Evolutionary conservation across 2,113 vertebrate species (phyloP).

Genomic region (Cottus gobio): DNA sequence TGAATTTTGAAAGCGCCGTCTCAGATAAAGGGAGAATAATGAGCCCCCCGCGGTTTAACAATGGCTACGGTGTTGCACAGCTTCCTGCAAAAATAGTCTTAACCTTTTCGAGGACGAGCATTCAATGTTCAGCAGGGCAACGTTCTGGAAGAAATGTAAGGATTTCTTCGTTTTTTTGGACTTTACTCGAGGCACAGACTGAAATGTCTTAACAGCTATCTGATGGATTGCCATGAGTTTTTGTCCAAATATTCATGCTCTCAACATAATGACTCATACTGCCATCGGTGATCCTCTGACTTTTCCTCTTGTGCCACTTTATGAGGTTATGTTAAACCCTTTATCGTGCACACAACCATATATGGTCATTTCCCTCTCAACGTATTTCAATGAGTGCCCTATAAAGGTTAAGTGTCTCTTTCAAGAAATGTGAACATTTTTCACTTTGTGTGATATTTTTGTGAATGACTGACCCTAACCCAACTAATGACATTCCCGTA

Average conservation of each 20-base stretch:
- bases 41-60: neutral
- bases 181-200: neutral
- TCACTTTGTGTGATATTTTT: neutral
- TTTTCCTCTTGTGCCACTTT: no score
- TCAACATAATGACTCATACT: neutral
- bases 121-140: neutral
- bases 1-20: neutral
- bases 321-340: no score
- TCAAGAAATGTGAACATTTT: neutral
- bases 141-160: neutral
- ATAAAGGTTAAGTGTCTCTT: no score
- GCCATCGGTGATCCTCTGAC: no score
- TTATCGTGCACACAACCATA: no score
- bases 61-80: neutral
- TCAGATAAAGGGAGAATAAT: slow-evolving; percentile 1
- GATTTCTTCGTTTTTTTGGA: neutral
- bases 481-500: neutral
- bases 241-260: neutral
- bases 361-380: no score
- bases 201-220: neutral
- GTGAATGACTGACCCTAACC: neutral
- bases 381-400: no score
- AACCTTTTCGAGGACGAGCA: neutral
- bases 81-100: neutral
- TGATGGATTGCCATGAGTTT: neutral